These are phyloP conservation scores for Lampris incognitus DNA, from an alignment of 2,113 vertebrate species.

Conservation along the genomic window DNA sequence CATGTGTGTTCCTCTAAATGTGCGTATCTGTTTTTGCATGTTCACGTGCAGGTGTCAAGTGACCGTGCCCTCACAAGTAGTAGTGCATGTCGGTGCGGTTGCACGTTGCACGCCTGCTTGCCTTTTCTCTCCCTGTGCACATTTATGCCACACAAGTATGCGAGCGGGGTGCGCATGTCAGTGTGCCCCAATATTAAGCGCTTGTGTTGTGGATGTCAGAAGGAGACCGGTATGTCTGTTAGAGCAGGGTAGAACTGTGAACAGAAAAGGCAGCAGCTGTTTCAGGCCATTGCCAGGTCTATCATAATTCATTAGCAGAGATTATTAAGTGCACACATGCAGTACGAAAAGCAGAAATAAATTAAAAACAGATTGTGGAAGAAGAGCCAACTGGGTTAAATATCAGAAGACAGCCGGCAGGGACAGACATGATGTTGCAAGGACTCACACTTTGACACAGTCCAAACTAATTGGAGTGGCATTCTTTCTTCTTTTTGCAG, in stretches of 20 bases:
- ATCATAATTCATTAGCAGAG: too few relatives aligned
- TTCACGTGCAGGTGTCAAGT: too few relatives aligned
- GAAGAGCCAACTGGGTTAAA: constrained; percentile 19
- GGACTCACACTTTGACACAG: constrained; percentile 27
- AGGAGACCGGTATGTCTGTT: constrained; percentile 23
- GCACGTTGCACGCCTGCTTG: too few relatives aligned
- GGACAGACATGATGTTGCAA: background rate
- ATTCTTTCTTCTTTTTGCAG: too few relatives aligned
- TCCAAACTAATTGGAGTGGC: constrained; percentile 25
- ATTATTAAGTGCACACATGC: too few relatives aligned
- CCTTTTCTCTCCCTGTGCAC: background rate
- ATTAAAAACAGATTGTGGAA: constrained; percentile 5
- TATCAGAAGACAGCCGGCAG: background rate
- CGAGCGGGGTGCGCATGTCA: background rate
- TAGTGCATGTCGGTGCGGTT: too few relatives aligned
- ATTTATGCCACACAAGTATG: background rate
- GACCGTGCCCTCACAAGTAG: too few relatives aligned
- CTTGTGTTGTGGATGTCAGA: constrained; percentile 20
- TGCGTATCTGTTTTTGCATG: background rate
- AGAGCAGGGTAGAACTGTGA: constrained; percentile 4
- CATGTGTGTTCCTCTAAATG: background rate
- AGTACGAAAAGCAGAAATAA: too few relatives aligned
- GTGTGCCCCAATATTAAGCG: constrained; percentile 7
- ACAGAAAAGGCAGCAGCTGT: background rate
- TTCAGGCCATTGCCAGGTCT: too few relatives aligned